phyloP scores from a whole-genome alignment of 2,113 vertebrate species.

The Phaethon lepturus region DNA sequence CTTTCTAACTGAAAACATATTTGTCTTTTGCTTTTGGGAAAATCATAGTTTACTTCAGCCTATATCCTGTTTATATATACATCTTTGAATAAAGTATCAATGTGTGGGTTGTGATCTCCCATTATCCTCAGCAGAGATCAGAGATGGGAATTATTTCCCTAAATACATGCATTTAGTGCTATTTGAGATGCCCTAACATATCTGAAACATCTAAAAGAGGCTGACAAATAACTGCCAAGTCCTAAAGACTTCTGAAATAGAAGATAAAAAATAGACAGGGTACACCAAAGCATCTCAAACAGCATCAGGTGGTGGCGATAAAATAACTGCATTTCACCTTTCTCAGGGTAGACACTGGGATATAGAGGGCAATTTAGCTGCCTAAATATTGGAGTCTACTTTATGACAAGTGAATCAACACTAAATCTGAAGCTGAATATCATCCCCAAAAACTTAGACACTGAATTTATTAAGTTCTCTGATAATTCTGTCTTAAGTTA shows the following conservation, averaged over 20 bases:
- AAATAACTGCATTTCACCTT: neutral
- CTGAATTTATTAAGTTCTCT: neutral
- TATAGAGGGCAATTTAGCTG: neutral
- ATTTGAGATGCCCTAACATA: neutral
- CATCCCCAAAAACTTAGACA: neutral
- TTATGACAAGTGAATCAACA: neutral
- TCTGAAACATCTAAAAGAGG: neutral
- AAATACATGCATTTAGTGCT: neutral
- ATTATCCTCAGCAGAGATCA: neutral
- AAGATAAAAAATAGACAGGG: neutral
- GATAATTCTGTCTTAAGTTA: neutral
- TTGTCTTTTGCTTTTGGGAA: neutral
- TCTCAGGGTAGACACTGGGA: neutral
- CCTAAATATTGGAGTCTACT: neutral
- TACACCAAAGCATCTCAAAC: neutral
- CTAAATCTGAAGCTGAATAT: neutral
- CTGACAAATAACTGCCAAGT: neutral
- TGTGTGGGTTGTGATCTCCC: neutral
- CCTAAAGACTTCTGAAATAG: neutral
- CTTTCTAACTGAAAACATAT: neutral
- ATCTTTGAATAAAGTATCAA: neutral
- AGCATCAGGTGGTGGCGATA: neutral
- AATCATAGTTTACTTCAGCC: neutral
- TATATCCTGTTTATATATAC: neutral
- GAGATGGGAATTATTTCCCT: neutral